Conservation (phyloP, 2,113 vertebrate genomes). For the Barbus barbus region DNA sequence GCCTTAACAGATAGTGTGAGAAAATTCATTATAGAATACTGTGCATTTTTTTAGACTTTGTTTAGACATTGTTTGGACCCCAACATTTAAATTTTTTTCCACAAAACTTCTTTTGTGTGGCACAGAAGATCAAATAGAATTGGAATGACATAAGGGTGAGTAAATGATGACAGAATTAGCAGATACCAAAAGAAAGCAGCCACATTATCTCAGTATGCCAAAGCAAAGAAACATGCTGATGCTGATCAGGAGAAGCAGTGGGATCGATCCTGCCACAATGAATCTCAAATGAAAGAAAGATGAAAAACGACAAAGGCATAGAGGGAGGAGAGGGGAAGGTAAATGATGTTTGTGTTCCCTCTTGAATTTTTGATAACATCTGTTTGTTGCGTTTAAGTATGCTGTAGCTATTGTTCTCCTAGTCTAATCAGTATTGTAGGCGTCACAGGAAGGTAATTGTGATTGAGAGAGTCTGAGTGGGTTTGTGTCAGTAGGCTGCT, state of each 20-base stretch:
- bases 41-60: not conserved
- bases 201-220: conserved; percentile 49
- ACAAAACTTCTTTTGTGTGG: not conserved
- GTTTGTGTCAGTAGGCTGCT: conserved; percentile 27
- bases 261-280: conserved; percentile 36
- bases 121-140: not conserved
- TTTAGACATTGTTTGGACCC: not conserved
- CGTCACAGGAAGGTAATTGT: conserved; percentile 50
- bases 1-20: not conserved
- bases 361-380: not conserved
- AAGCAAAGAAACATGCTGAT: conserved; percentile 58
- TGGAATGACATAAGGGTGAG: not conserved
- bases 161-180: not conserved
- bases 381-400: not conserved
- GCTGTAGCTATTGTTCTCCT: conserved; percentile 38
- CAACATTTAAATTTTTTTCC: not conserved
- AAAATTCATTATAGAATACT: not conserved
- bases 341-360: conserved; percentile 18
- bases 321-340: not conserved
- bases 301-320: not conserved
- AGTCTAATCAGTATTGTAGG: conserved; percentile 50
- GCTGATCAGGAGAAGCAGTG: conserved; percentile 45
- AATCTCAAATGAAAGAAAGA: not conserved
- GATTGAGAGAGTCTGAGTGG: conserved; percentile 47
- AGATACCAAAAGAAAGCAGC: not conserved